Base-by-base conservation (phyloP, 2,797 vertebrate genomes). In the Sebastes trivittatus region DNA sequence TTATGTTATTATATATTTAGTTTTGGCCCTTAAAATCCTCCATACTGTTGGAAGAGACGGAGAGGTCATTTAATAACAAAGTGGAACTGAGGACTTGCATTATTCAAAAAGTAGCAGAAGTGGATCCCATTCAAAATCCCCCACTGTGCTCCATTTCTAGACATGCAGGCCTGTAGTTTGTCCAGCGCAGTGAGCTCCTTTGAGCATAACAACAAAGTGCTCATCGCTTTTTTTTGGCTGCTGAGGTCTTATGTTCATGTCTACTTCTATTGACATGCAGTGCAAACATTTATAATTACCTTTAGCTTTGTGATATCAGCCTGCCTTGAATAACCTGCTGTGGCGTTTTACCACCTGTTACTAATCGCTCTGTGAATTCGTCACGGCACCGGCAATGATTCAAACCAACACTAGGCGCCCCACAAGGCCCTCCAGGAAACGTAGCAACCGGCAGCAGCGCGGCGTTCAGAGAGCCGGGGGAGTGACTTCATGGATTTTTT, bases 401-500 rank as follows among this genome's bases (percentile, higher is more conserved):
- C 93, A 93, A 93, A 91, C 90, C 87, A 91, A 90, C 93, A 83
- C 87, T 16, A 75, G 69, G 83, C 27, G 54, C 82, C 90, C 88
- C 91, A 78, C 75, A 83, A 91, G 83, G 86, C 91, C 94, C 92
- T 92, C 82, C 90, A 91, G 92, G 92, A 93, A 77, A 86, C 18
- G 78, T 55, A 59, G 86, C 84, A 75, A 87, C 67, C 90, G 42
- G 88, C 89, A 82, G 86, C 80, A 55, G 90, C 65, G 3, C 85
- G 1, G 78, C 29, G 73, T 54, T 87, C 70, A 22, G 46, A 52
- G 91, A 93, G 89, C 89, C 87, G 6, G 77, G 93, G 93, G 93
- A 93, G 86, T 77, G 76, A 91, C 94, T 93, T 92, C 94, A 91
- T 94, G 93, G 91, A 95, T 96, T 95, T 96, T 94, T 94, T 94